These are phyloP conservation scores for Sesamia inferens DNA, from an alignment of 2,888 invertebrate genomes.

Conservation along the genomic window DNA sequence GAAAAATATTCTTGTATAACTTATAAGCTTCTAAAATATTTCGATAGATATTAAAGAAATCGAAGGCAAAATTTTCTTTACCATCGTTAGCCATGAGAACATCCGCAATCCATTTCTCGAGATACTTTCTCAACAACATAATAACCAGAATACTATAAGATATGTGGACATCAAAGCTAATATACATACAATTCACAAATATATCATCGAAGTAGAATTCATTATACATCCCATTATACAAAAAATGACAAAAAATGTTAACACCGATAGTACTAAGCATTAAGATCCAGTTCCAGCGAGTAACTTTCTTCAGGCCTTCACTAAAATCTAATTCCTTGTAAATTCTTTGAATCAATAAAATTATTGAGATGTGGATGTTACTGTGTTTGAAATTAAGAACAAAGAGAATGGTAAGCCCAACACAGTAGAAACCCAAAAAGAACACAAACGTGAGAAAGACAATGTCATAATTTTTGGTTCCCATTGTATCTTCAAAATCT, in stretches of 20 bases:
- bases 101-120: constrained; percentile 26
- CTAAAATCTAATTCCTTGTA: constrained; percentile 17
- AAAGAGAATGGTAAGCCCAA: constrained; percentile 29
- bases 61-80: not conserved
- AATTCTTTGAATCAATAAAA: constrained; percentile 38
- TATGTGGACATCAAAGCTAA: constrained; percentile 37
- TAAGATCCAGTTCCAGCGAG: constrained; percentile 35
- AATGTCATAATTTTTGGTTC: not conserved
- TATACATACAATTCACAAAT: constrained; percentile 10
- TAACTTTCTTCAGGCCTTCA: not conserved
- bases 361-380: constrained; percentile 21
- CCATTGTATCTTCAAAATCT: constrained; percentile 2
- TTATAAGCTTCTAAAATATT: constrained; percentile 41
- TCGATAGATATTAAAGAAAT: constrained; percentile 29
- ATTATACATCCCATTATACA: constrained; percentile 4
- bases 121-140: constrained; percentile 34
- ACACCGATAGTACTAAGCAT: constrained; percentile 17
- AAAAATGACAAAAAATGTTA: not conserved
- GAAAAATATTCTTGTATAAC: constrained; percentile 26
- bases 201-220: constrained; percentile 13
- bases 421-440: constrained; percentile 4
- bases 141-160: constrained; percentile 36
- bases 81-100: not conserved
- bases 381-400: constrained; percentile 32
- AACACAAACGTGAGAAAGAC: not conserved